Evolutionary conservation across 37 sponge, comb jelly and placozoan genomes (phyloP).

Genomic region (Sycon ciliatum): DNA sequence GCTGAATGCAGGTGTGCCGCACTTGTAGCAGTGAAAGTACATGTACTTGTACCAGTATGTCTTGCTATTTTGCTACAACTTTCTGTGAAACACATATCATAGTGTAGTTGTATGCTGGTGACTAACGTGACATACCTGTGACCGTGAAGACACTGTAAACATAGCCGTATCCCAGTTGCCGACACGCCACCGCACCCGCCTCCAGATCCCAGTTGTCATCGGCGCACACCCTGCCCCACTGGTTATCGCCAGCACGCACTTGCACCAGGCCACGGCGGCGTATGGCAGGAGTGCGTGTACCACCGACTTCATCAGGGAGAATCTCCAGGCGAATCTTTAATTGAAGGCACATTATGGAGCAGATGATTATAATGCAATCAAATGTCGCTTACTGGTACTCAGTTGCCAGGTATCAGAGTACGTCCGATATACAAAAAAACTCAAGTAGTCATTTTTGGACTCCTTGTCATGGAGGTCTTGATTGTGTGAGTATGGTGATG

Average conservation of each 20-base stretch:
- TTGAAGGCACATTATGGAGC: neutral
- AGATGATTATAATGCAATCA: neutral
- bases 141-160: neutral
- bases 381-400: neutral
- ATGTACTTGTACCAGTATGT: too few relatives aligned
- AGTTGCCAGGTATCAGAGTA: neutral
- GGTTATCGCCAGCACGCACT: neutral
- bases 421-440: too few relatives aligned
- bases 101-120: too few relatives aligned
- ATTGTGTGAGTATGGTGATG: too few relatives aligned
- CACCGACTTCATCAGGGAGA: neutral
- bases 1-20: too few relatives aligned
- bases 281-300: neutral
- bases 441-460: too few relatives aligned
- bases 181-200: constrained; percentile 2
- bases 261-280: neutral
- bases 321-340: neutral
- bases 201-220: neutral
- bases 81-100: too few relatives aligned
- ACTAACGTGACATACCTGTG: too few relatives aligned
- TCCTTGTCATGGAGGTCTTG: too few relatives aligned
- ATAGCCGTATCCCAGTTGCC: constrained; percentile 2
- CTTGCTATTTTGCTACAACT: too few relatives aligned
- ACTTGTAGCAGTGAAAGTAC: too few relatives aligned
- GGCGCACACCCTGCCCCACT: neutral